Conservation (phyloP, 2,113 vertebrate species). For the Symphodus melops region DNA sequence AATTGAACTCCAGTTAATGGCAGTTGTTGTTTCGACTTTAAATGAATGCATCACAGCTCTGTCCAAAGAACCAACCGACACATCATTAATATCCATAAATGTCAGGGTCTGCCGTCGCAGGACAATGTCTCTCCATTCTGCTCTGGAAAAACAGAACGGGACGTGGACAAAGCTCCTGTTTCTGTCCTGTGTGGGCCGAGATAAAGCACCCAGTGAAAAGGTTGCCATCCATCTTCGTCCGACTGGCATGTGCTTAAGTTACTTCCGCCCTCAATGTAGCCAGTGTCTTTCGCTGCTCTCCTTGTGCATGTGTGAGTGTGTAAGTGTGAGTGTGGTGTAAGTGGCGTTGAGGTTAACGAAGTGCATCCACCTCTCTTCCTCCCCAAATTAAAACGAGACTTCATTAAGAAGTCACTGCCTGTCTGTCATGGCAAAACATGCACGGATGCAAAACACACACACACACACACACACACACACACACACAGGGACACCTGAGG, state of each 20-base stretch:
- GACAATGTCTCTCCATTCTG: constrained; percentile 60
- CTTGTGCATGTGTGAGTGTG: constrained; percentile 24
- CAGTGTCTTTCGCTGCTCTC: constrained; percentile 58
- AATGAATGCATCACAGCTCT: constrained; percentile 12
- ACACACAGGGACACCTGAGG: constrained; percentile 23
- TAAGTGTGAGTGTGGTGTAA: constrained; percentile 23
- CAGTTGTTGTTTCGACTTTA: constrained; percentile 41
- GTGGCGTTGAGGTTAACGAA: constrained; percentile 75
- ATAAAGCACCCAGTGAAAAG: constrained; percentile 76
- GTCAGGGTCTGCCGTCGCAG: constrained; percentile 66
- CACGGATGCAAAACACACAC: background rate
- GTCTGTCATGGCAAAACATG: constrained; percentile 14
- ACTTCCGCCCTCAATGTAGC: constrained; percentile 66
- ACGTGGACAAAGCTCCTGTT: constrained; percentile 58
- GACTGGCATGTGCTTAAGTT: constrained; percentile 74
- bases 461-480: constrained; percentile 3
- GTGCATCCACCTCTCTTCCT: constrained; percentile 72
- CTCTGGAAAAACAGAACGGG: constrained; percentile 40
- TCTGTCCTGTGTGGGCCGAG: constrained; percentile 69
- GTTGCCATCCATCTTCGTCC: constrained; percentile 82
- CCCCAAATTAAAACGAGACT: constrained; percentile 56
- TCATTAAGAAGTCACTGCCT: constrained; percentile 68
- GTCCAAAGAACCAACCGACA: constrained; percentile 19
- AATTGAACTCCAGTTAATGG: background rate
- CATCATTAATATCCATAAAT: constrained; percentile 73